Evolutionary conservation across 2,888 invertebrate genomes (phyloP).

Genomic region (Drosophila austrosaltans): DNA sequence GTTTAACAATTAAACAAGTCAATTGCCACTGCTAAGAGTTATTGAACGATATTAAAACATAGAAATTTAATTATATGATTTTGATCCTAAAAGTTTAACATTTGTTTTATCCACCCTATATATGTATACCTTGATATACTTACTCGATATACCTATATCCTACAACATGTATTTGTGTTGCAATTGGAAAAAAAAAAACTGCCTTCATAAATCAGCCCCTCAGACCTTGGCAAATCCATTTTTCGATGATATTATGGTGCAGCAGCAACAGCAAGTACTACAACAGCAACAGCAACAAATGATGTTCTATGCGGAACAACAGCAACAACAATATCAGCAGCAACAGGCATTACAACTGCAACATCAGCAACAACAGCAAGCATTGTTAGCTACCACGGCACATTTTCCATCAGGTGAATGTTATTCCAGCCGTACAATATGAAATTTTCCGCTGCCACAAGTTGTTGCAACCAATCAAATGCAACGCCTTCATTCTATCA

Average conservation of each 20-base stretch:
- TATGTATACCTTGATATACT: not conserved
- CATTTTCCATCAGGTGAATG: constrained; percentile 58
- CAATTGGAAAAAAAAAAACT: constrained; percentile 23
- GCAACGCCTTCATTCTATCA: constrained; percentile 3
- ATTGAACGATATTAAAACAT: not conserved
- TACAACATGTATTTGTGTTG: constrained; percentile 50
- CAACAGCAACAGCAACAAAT: constrained; percentile 27
- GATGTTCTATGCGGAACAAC: constrained; percentile 58
- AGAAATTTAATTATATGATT: not conserved
- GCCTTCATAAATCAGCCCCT: constrained; percentile 47
- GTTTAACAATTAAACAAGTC: no score
- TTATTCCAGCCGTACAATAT: constrained; percentile 30
- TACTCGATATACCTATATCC: constrained; percentile 26
- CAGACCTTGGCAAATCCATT: constrained; percentile 82
- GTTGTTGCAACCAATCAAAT: constrained; percentile 40
- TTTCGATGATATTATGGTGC: constrained; percentile 77
- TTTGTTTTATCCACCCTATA: constrained; percentile 6
- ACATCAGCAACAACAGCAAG: constrained; percentile 55
- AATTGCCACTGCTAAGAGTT: not conserved
- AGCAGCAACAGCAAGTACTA: constrained; percentile 42
- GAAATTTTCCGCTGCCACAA: constrained; percentile 31
- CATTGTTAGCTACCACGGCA: constrained; percentile 47
- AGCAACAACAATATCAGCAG: constrained; percentile 47
- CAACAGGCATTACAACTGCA: constrained; percentile 52
- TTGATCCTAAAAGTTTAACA: constrained; percentile 13